Evolutionary conservation across 2,797 vertebrate species (phyloP).

Genomic region (Pipistrellus pygmaeus): DNA sequence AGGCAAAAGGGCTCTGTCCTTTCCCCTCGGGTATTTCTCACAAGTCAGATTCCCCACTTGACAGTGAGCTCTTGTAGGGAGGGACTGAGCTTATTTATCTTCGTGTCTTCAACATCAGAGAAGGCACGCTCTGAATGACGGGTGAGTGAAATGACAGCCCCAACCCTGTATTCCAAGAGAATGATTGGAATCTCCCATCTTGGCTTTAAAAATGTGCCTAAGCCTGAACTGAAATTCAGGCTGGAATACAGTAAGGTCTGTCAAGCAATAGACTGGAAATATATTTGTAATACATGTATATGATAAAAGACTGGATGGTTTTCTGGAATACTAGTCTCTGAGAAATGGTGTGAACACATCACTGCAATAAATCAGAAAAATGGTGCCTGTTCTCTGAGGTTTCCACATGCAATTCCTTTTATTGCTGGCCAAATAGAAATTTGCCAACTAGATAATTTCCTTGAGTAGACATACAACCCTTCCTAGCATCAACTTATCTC

Average conservation of each 20-base stretch:
- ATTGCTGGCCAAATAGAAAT: slow-evolving; percentile 13
- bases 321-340: neutral
- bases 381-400: neutral
- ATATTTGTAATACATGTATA: neutral
- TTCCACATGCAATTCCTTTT: neutral
- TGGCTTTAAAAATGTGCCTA: neutral
- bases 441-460: neutral
- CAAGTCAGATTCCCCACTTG: neutral
- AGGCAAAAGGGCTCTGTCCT: neutral
- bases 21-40: neutral
- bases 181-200: slow-evolving; percentile 28
- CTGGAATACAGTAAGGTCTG: neutral
- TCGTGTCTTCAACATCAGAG: neutral
- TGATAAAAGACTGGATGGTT: neutral
- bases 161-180: neutral
- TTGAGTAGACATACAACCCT: slow-evolving; percentile 49
- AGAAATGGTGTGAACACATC: neutral
- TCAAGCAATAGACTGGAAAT: neutral
- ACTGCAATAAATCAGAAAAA: neutral
- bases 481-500: neutral
- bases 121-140: neutral
- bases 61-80: neutral
- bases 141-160: neutral
- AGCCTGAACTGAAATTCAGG: neutral
- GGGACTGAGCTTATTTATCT: neutral